Base-by-base conservation (phyloP, 2,797 vertebrate genomes). In the Syndactyla subalaris region DNA sequence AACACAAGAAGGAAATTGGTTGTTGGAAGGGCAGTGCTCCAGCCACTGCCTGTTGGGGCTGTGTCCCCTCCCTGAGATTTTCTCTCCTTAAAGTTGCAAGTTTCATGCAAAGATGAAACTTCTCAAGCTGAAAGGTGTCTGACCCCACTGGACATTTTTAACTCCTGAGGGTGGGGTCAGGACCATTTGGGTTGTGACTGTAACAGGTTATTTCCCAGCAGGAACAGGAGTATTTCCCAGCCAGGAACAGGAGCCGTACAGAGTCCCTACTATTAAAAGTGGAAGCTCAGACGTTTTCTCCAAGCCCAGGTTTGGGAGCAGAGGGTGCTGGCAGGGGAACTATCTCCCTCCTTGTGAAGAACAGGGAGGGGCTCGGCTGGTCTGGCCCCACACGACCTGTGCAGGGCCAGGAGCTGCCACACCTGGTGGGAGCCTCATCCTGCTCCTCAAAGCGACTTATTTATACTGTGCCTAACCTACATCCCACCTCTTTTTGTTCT, bases 381-480 rank as follows among this genome's bases (percentile, higher is more conserved):
- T 72, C 66, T 52, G 70, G 58, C 45, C 45, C 61, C 49, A 77
- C 51, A 14, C 30, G n/a, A 32, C 77, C 85, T 48, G 73, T 80
- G 68, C 70, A 76, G 72, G 87, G 39, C 74, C 78, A 29, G 92
- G 57, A 85, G 88, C 86, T 75, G 7, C 72, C 43, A 12, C 4
- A 1, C 81, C 7, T 16, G 59, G 74, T 8, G 46, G 75, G n/a
- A 91, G 71, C 90, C 67, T 39, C 89, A 46, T 17, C 91, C 96
- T n/a, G 55, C 52, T 65, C 57, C 75, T 75, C 84, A 71, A 72
- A 87, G 61, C 7, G 0, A 81, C 52, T 84, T 96, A 94, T 94
- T 95, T 82, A 91, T 92, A 93, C 88, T 48, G 74, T 88, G 81
- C 85, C 90, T 96, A 82, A 82, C 43, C 58, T 66, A 65, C 71